Conservation (phyloP, 2,113 vertebrate species). For the Oreocharis arfaki region DNA sequence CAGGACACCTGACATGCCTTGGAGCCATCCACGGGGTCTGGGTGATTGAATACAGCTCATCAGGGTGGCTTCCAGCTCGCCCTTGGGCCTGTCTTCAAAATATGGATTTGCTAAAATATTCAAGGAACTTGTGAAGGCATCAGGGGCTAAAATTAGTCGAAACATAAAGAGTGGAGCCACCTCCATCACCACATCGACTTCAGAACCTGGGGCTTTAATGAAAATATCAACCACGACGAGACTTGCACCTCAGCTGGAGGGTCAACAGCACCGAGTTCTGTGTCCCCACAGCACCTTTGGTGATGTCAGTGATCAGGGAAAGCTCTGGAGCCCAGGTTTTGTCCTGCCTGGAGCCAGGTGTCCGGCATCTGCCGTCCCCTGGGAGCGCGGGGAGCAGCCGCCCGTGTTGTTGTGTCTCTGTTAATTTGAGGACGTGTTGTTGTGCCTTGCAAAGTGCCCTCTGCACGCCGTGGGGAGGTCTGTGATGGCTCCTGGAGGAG, state of each 20-base stretch:
- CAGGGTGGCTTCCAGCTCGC: not conserved
- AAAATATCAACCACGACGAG: not conserved
- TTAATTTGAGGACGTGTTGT: not conserved
- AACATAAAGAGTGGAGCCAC: not conserved
- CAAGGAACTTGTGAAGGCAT: not conserved
- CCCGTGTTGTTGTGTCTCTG: not conserved
- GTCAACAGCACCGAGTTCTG: not conserved
- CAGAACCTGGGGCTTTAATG: not conserved
- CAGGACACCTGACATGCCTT: not conserved
- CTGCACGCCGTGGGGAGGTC: not conserved
- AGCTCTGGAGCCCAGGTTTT: not conserved
- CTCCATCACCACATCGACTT: fast-evolving
- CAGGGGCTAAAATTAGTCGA: not conserved
- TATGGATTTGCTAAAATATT: not conserved
- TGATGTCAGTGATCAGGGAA: not conserved
- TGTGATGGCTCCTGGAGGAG: not conserved
- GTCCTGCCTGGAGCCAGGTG: not conserved
- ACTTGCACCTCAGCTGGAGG: not conserved
- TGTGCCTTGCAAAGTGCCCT: not conserved
- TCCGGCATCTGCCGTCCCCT: not conserved
- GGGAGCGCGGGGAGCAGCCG: not conserved
- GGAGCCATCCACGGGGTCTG: not conserved
- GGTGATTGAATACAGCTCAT: not conserved
- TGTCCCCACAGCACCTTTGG: not conserved
- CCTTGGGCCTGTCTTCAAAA: not conserved